Evolutionary conservation across 2,888 invertebrate species (phyloP), one percentile per base, ranked within the genome.

Genomic region (Phlogophora meticulosa): DNA sequence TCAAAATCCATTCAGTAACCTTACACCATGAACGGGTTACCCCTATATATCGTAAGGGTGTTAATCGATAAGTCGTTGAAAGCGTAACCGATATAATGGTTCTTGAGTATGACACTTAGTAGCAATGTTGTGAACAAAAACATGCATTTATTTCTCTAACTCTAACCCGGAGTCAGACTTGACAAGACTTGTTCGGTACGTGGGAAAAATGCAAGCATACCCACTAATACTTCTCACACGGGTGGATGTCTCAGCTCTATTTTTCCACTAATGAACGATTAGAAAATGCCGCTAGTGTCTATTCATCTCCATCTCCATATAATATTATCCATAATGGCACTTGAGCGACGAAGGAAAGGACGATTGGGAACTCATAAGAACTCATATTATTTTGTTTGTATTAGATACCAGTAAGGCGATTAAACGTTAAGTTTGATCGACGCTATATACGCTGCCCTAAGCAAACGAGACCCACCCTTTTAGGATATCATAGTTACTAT

Each of bases 361-460:
- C 58, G 45, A 59, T 80, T 42, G 60, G 40, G 45, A 83, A 78
- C 80, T 78, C 77, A 71, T 81, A 76, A 81, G 77, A 70, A 34
- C 34, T 52, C 43, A 22, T 70, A 28, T 65, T 60, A 65, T 70
- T 65, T 45, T 65, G 43, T 58, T 58, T 36, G 34, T 17, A 42
- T 13, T 11, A 34, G 36, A 72, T 80, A 79, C 74, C 76, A 69
- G 72, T 80, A 82, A 78, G 85, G 76, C 81, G 86, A 87, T 87
- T 86, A 87, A 82, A 81, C 80, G 70, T 68, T 78, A 83, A 81
- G 78, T 85, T 85, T 86, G 87, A 87, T 84, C 72, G 75, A 78
- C 75, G 76, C 66, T 78, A 75, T 76, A 76, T 75, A 68, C 71
- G 75, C 57, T 78, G 78, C 63, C 86, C 86, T 85, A 83, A 82